Evolutionary conservation across 2,797 vertebrate genomes (phyloP).

Genomic region (Etheostoma perlongum): DNA sequence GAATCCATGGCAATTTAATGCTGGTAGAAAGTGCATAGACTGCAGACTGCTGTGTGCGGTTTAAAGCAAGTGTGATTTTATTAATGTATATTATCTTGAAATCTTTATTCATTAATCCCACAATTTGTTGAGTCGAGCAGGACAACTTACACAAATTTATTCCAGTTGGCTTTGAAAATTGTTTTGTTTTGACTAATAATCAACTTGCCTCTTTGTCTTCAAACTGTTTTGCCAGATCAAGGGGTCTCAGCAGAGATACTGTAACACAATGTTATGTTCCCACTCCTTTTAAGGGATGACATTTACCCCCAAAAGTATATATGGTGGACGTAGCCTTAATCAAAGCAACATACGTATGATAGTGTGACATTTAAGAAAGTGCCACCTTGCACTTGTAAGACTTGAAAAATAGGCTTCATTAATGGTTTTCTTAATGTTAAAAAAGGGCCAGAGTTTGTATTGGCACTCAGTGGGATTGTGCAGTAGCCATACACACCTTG

Average conservation of each 20-base stretch:
- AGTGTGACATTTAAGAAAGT: constrained; percentile 73
- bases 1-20: constrained; percentile 32
- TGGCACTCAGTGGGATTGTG: constrained; percentile 59
- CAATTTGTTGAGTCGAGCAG: constrained; percentile 9
- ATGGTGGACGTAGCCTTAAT: constrained; percentile 52
- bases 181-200: constrained; percentile 17
- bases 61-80: constrained; percentile 9
- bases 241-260: constrained; percentile 28
- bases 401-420: constrained; percentile 50
- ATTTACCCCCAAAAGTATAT: constrained; percentile 45
- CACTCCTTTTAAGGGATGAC: constrained; percentile 52
- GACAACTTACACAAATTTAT: background rate
- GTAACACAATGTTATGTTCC: constrained; percentile 26
- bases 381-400: constrained; percentile 49
- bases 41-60: constrained; percentile 9
- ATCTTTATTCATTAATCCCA: constrained; percentile 19
- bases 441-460: constrained; percentile 45
- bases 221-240: constrained; percentile 47
- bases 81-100: constrained; percentile 17
- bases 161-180: background rate
- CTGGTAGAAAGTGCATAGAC: background rate
- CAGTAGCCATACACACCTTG: constrained; percentile 39
- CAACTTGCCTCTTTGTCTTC: constrained; percentile 28
- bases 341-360: constrained; percentile 55
- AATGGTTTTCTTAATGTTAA: constrained; percentile 50